Conservation (phyloP, 2,888 invertebrate genomes). For the Saturnia pavonia region DNA sequence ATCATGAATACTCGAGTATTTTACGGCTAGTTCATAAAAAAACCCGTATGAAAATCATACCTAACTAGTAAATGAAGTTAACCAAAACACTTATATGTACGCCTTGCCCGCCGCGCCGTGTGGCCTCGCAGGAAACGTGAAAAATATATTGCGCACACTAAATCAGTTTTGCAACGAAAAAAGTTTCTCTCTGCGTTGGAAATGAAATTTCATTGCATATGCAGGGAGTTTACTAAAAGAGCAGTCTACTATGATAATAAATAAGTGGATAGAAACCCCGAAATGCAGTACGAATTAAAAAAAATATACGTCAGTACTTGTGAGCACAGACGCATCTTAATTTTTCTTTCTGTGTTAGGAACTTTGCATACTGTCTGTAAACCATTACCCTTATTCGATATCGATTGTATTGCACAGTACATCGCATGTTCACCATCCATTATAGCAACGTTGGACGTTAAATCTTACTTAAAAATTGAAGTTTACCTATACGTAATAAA, state of each 20-base stretch:
- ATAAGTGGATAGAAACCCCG: background rate
- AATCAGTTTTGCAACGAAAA: slow-evolving; percentile 38
- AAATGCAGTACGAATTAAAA: background rate
- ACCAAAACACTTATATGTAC: slow-evolving; percentile 41
- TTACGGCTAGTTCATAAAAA: slow-evolving; percentile 31
- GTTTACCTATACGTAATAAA: too few species aligned
- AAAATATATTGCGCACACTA: slow-evolving; percentile 55
- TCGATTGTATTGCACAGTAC: too few species aligned
- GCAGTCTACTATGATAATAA: background rate
- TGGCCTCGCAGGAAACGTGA: slow-evolving; percentile 34
- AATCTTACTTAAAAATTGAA: too few species aligned
- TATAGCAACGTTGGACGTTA: too few species aligned
- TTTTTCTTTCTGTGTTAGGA: too few species aligned
- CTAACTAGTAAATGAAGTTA: slow-evolving; percentile 58
- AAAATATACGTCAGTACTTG: background rate
- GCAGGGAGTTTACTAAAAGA: slow-evolving; percentile 5
- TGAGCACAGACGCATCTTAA: too few species aligned
- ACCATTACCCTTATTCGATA: too few species aligned
- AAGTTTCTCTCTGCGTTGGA: slow-evolving; percentile 24
- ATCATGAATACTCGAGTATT: slow-evolving; percentile 19
- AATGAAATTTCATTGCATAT: slow-evolving; percentile 26
- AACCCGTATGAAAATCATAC: slow-evolving; percentile 47
- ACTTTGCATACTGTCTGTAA: too few species aligned
- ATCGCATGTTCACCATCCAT: too few species aligned
- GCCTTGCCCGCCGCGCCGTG: slow-evolving; percentile 36